Percentiles rank a stretch among this genome's conserved stretches.
Conservation (phyloP, 2,888 invertebrate genomes). For the Harpalus rubripes region DNA sequence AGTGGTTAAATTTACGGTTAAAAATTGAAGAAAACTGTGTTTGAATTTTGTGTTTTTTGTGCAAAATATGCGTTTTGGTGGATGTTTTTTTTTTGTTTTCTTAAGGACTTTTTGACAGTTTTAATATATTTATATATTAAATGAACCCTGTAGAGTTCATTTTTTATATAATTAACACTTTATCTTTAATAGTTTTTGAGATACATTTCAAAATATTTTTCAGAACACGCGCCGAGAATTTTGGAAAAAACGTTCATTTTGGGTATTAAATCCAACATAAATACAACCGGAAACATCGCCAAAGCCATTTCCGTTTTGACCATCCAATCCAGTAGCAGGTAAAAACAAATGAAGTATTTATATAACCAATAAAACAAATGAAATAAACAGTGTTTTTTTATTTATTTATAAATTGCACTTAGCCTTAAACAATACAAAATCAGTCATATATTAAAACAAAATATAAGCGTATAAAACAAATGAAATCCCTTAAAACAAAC, state of each 20-base stretch:
- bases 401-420: not conserved
- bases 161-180: not conserved
- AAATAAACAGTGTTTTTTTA: not conserved
- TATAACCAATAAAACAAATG: not conserved
- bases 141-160: not conserved
- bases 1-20: too few relatives aligned
- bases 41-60: conserved; percentile 50
- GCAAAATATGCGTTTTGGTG: too few relatives aligned
- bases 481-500: not conserved
- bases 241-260: conserved; percentile 90
- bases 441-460: not conserved
- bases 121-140: not conserved
- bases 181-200: conserved; percentile 67
- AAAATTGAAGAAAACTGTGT: not conserved
- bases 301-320: conserved; percentile 90
- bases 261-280: conserved; percentile 88
- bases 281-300: conserved; percentile 87
- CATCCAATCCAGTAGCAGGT: conserved; percentile 84
- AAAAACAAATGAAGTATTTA: not conserved
- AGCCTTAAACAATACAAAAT: not conserved
- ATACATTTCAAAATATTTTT: conserved; percentile 68
- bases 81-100: too few relatives aligned
- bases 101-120: not conserved
- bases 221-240: conserved; percentile 89
- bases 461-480: not conserved